Evolutionary conservation across 2,113 vertebrate genomes (phyloP).

Genomic region (Nesospiza acunhae): DNA sequence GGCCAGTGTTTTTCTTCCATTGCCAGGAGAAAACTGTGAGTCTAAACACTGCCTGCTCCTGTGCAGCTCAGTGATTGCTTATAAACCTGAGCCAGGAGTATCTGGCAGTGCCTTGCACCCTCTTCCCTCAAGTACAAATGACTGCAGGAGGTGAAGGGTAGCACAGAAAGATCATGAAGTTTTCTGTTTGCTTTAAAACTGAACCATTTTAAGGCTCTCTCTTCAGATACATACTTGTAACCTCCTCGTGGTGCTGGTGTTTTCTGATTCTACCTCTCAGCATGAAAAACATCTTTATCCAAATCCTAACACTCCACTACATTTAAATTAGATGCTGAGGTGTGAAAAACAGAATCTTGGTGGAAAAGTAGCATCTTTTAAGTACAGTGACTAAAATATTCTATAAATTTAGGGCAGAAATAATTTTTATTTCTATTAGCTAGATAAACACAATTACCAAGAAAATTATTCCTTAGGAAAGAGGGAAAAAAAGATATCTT

Average conservation of each 20-base stretch:
- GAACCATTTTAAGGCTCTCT: background rate
- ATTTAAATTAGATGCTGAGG: conserved; percentile 14
- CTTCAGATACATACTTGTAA: background rate
- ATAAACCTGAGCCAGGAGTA: background rate
- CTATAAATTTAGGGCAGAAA: background rate
- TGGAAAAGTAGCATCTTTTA: background rate
- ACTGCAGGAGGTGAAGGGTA: background rate
- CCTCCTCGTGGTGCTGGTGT: conserved; percentile 16
- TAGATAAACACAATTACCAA: background rate
- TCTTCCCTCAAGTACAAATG: background rate
- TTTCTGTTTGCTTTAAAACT: conserved; percentile 27
- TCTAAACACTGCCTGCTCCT: background rate
- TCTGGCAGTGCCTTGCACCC: background rate
- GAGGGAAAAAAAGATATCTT: background rate
- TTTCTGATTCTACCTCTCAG: conserved; percentile 22
- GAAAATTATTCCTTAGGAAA: background rate
- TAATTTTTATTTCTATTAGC: background rate
- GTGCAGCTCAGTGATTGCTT: background rate
- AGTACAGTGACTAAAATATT: background rate
- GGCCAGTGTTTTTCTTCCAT: background rate
- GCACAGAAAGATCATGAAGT: background rate
- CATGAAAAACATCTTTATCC: background rate
- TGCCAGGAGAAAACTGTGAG: background rate
- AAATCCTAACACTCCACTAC: background rate
- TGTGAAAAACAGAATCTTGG: conserved; percentile 3